Conservation (phyloP, 1,140 invertebrate genomes). For the Batillaria attramentaria region DNA sequence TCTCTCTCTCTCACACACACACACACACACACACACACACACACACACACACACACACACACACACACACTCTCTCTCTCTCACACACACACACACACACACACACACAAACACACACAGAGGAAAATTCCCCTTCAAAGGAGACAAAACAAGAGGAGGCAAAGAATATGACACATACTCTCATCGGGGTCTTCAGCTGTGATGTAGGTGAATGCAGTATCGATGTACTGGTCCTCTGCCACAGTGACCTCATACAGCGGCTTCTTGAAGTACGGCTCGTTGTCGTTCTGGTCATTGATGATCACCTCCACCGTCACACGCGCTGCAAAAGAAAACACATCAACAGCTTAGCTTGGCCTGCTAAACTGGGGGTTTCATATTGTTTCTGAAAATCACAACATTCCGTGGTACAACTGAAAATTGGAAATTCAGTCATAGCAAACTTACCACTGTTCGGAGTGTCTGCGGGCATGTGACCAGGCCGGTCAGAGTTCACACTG, state of each 20-base stretch:
- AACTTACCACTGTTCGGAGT: constrained; percentile 59
- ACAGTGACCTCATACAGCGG: constrained; percentile 96
- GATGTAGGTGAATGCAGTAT: constrained; percentile 95
- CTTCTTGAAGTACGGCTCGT: constrained; percentile 97
- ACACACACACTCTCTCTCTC: neutral
- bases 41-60: neutral
- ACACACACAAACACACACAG: neutral
- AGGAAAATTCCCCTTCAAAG: too few species aligned
- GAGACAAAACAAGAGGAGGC: neutral
- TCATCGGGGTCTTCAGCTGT: constrained; percentile 98
- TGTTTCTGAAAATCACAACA: neutral
- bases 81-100: neutral
- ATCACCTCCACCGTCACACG: constrained; percentile 54
- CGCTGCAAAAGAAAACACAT: constrained; percentile 45
- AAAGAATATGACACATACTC: constrained; percentile 83
- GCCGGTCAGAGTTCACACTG: constrained; percentile 51
- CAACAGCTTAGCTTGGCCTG: neutral
- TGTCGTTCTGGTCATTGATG: constrained; percentile 98
- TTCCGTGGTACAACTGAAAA: neutral
- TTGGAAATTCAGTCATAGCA: neutral
- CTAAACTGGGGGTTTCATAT: neutral
- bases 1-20: too few species aligned
- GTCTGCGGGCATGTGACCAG: constrained; percentile 49
- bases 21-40: constrained; percentile 12
- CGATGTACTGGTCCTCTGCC: constrained; percentile 97